These are phyloP conservation scores for Holacanthella duospinosa DNA, from an alignment of 2,888 invertebrate species.

Conservation along the genomic window DNA sequence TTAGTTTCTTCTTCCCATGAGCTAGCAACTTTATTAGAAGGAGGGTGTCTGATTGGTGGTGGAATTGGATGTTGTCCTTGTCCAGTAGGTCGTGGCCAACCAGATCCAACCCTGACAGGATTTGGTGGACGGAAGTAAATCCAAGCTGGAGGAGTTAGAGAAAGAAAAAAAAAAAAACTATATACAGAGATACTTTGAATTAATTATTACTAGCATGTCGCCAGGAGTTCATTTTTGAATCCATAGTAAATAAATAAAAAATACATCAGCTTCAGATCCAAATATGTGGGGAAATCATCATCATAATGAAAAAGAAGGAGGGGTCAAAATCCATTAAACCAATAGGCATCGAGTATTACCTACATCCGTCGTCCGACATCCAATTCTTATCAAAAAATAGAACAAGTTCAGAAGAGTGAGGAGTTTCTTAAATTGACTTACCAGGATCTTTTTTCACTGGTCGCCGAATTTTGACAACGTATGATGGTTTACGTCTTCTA, in stretches of 20 bases:
- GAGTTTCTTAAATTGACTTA: not conserved
- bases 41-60: not conserved
- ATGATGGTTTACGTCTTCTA: conserved; percentile 27
- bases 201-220: too few species aligned
- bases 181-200: not conserved
- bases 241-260: not conserved
- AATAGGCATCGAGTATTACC: not conserved
- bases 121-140: conserved; percentile 18
- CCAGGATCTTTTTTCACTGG: conserved; percentile 16
- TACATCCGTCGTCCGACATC: not conserved
- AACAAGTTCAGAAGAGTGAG: not conserved
- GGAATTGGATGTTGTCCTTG: not conserved
- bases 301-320: too few species aligned
- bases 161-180: conserved; percentile 2
- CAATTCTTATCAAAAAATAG: not conserved
- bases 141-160: conserved; percentile 13
- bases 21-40: not conserved
- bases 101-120: conserved; percentile 10
- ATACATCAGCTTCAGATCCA: not conserved
- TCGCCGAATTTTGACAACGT: conserved; percentile 29
- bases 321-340: too few species aligned
- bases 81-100: not conserved
- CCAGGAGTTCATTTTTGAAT: too few species aligned
- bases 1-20: not conserved
- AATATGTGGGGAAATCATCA: too few species aligned